Conservation (phyloP, 2,113 vertebrate genomes). For the Hippolais icterina region DNA sequence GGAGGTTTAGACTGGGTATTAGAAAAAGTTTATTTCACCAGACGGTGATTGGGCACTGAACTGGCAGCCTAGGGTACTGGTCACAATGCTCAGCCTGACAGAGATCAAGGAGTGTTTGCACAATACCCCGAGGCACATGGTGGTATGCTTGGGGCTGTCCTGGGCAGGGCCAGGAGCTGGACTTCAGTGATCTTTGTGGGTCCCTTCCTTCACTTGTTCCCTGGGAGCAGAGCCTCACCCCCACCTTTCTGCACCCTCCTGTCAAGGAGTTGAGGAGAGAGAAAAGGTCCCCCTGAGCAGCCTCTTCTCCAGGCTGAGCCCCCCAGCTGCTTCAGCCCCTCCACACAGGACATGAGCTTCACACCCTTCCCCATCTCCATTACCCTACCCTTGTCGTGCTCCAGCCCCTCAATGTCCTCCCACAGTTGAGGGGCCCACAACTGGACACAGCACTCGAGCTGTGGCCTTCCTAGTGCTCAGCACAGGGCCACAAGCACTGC, state of each 20-base stretch:
- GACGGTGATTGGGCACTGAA: background rate
- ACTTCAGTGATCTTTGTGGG: background rate
- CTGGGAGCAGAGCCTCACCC: background rate
- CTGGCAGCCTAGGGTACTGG: background rate
- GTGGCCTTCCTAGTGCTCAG: background rate
- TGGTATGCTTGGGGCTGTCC: background rate
- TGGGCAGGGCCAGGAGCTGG: background rate
- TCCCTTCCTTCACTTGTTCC: background rate
- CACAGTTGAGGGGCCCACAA: accelerated
- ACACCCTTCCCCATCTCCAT: background rate
- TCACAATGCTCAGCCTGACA: background rate
- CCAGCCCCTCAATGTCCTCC: too few species aligned
- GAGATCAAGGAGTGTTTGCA: background rate
- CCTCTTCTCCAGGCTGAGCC: background rate
- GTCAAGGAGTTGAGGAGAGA: accelerated
- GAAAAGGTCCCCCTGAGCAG: background rate
- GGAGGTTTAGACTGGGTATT: background rate
- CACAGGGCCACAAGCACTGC: background rate
- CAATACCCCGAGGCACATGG: background rate
- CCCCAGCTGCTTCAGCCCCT: background rate
- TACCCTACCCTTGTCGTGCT: accelerated
- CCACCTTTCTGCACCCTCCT: too few species aligned
- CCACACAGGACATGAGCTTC: background rate
- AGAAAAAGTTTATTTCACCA: background rate
- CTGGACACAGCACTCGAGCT: background rate